A percentile compares a stretch with the other conserved stretches of the same genome.
These are phyloP conservation scores for Lethrus apterus DNA, from an alignment of 1,140 invertebrate species.

Conservation along the genomic window DNA sequence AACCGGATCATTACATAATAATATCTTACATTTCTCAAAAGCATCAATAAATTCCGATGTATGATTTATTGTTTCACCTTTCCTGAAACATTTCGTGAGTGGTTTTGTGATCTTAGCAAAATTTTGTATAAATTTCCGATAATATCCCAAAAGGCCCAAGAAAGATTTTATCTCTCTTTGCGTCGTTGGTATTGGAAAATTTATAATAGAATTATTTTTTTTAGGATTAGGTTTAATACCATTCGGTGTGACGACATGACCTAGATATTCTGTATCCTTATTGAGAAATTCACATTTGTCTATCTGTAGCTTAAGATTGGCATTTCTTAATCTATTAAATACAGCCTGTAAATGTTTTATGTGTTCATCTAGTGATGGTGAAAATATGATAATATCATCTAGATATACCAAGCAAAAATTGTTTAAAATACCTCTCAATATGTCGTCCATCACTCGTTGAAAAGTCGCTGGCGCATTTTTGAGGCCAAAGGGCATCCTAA, in stretches of 20 bases:
- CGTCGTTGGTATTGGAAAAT: slow-evolving; percentile 34
- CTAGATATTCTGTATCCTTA: slow-evolving; percentile 18
- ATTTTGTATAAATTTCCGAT: slow-evolving; percentile 15
- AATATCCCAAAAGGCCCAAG: slow-evolving; percentile 17
- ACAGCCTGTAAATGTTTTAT: slow-evolving; percentile 27
- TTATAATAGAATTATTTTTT: slow-evolving; percentile 25
- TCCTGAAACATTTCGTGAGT: slow-evolving; percentile 12
- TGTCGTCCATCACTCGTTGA: slow-evolving; percentile 21
- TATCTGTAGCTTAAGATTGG: slow-evolving; percentile 24
- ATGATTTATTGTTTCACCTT: slow-evolving; percentile 6
- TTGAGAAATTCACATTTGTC: slow-evolving; percentile 29
- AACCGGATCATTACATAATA: slow-evolving; percentile 9
- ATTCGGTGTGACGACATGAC: slow-evolving; percentile 22
- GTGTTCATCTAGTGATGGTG: slow-evolving; percentile 33
- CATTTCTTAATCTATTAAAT: slow-evolving; percentile 24
- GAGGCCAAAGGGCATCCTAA: slow-evolving; percentile 6
- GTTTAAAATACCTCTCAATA: background rate
- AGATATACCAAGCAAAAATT: slow-evolving; percentile 32
- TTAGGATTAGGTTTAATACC: slow-evolving; percentile 24
- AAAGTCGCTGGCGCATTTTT: slow-evolving; percentile 17
- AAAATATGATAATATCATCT: slow-evolving; percentile 35
- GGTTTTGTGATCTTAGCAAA: slow-evolving; percentile 14
- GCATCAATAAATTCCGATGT: slow-evolving; percentile 2
- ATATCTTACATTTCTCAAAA: slow-evolving; percentile 10
- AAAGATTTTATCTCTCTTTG: slow-evolving; percentile 22